These are phyloP conservation scores for Cerceris ruficornis DNA, from an alignment of 2,888 invertebrate species.

Conservation along the genomic window DNA sequence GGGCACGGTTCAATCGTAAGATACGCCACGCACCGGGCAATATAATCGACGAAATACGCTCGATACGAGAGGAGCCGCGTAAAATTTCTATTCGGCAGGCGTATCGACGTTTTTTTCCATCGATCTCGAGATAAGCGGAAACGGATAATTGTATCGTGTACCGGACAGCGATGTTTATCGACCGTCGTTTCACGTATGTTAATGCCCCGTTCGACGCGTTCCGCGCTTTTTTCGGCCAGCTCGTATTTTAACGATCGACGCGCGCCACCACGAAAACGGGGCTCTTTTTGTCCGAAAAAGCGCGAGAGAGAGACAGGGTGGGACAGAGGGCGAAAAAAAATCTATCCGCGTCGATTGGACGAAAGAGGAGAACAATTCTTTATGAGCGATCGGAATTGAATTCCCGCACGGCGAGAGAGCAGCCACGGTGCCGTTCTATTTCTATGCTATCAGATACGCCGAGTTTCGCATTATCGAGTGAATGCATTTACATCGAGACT, in stretches of 20 bases:
- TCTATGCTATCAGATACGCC: constrained; percentile 17
- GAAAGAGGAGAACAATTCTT: neutral
- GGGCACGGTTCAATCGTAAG: constrained; percentile 1
- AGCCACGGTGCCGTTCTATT: neutral
- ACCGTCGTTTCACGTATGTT: constrained; percentile 20
- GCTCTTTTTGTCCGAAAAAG: neutral
- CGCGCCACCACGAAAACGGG: neutral
- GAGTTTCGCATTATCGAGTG: constrained; percentile 16
- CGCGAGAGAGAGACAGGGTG: neutral
- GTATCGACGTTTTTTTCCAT: constrained; percentile 5
- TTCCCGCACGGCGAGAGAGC: neutral
- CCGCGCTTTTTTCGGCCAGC: neutral
- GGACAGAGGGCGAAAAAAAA: neutral
- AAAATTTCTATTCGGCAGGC: neutral
- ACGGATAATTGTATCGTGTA: constrained; percentile 34
- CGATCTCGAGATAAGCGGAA: constrained; percentile 6
- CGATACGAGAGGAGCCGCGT: neutral
- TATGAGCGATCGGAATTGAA: constrained; percentile 10
- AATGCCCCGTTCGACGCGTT: neutral
- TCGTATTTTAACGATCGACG: neutral
- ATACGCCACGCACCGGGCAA: constrained; percentile 1
- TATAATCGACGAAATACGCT: constrained; percentile 4
- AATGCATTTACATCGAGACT: constrained; percentile 15
- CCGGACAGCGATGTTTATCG: constrained; percentile 43
- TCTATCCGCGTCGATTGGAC: neutral